These are phyloP conservation scores for Drosophila orena DNA, from an alignment of 1,140 invertebrate genomes.

Conservation along the genomic window DNA sequence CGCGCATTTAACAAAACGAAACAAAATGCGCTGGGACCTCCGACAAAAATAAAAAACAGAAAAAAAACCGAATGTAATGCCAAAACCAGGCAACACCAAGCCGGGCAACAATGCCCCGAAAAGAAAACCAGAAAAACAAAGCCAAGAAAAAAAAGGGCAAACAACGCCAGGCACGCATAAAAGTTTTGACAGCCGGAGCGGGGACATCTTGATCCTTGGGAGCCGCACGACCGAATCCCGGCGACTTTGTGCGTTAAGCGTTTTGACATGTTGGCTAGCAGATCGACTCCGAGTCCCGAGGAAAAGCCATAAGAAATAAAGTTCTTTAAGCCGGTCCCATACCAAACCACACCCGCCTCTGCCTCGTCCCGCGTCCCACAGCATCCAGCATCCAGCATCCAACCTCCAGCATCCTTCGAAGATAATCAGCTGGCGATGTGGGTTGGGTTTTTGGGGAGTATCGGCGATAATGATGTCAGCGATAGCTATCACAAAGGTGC, in stretches of 20 bases:
- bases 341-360: too few relatives aligned
- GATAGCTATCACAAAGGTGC: conserved; percentile 65
- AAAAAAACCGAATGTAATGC: conserved; percentile 42
- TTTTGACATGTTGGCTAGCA: conserved; percentile 77
- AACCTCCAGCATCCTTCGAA: background rate
- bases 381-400: too few relatives aligned
- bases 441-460: conserved; percentile 27
- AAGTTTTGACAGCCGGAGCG: conserved; percentile 71
- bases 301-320: conserved; percentile 58
- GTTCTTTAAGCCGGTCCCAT: conserved; percentile 61
- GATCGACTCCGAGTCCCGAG: conserved; percentile 35
- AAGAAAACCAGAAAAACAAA: conserved; percentile 25
- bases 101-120: conserved; percentile 30
- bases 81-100: conserved; percentile 50
- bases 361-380: too few relatives aligned
- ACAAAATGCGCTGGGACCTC: conserved; percentile 39
- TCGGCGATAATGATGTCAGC: conserved; percentile 72
- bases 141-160: conserved; percentile 60
- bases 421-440: conserved; percentile 66
- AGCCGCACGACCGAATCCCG: conserved; percentile 70
- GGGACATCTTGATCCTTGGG: conserved; percentile 63
- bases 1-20: conserved; percentile 82
- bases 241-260: conserved; percentile 70
- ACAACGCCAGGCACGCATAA: conserved; percentile 77
- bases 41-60: background rate